phyloP scores from a whole-genome alignment of 2,113 vertebrate genomes.

The Damaliscus lunatus region DNA sequence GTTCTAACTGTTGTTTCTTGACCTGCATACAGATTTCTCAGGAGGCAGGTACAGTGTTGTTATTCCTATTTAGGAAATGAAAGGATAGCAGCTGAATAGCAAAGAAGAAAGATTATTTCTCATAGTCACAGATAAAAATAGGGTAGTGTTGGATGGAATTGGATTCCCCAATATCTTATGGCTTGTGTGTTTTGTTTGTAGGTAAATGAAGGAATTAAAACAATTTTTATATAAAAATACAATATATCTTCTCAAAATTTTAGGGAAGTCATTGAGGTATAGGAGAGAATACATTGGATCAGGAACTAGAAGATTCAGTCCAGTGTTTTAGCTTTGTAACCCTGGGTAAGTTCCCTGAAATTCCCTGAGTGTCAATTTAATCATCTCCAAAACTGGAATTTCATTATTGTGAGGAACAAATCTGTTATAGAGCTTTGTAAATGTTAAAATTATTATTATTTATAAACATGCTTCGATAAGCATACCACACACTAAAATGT shows the following conservation, averaged over 20 bases:
- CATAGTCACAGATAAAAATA: neutral
- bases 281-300: neutral
- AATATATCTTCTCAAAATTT: neutral
- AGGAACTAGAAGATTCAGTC: neutral
- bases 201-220: neutral
- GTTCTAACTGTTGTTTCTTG: neutral
- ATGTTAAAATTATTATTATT: neutral
- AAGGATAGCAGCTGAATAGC: neutral
- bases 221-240: neutral
- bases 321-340: neutral
- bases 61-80: neutral
- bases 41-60: neutral
- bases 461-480: neutral
- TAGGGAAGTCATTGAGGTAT: neutral
- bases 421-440: neutral
- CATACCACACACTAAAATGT: neutral
- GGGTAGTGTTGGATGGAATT: neutral
- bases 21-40: neutral
- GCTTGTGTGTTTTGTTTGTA: neutral
- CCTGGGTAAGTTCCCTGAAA: neutral
- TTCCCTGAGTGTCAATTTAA: neutral
- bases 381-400: neutral
- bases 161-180: neutral
- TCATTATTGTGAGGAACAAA: neutral
- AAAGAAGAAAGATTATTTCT: neutral